Evolutionary conservation across 2,888 invertebrate genomes (phyloP).

Genomic region (Chalcosyrphus nemorum): DNA sequence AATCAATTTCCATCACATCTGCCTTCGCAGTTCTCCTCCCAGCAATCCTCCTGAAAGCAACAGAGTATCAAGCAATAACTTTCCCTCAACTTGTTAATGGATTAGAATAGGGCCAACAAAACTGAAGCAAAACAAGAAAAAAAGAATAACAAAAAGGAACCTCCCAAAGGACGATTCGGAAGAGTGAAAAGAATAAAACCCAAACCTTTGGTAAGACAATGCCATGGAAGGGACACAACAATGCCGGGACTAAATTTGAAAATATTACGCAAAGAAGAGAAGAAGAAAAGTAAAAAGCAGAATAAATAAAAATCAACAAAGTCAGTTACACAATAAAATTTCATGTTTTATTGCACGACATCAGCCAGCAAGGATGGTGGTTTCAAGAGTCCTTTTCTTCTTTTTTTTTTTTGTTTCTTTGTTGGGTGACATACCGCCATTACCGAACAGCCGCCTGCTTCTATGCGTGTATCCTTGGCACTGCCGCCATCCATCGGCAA

Average conservation of each 20-base stretch:
- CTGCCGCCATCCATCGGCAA: conserved; percentile 18
- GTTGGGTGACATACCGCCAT: neutral
- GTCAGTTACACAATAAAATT: conserved; percentile 57
- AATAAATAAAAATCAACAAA: conserved; percentile 44
- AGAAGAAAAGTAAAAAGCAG: conserved; percentile 5
- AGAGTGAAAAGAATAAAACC: neutral
- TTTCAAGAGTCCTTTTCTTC: neutral
- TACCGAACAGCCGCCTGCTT: neutral
- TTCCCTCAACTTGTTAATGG: conserved; percentile 54
- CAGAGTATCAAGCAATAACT: conserved; percentile 48
- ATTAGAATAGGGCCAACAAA: conserved; percentile 38
- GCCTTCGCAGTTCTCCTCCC: neutral
- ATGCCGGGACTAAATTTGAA: conserved; percentile 37
- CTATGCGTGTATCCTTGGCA: neutral
- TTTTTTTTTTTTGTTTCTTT: neutral
- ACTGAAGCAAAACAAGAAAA: neutral
- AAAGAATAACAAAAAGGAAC: conserved; percentile 1
- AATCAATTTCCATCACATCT: conserved; percentile 27
- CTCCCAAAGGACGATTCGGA: conserved; percentile 27
- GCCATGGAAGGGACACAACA: conserved; percentile 2
- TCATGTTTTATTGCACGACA: conserved; percentile 38
- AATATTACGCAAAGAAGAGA: conserved; percentile 19
- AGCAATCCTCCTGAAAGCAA: conserved; percentile 18
- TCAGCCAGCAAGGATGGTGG: conserved; percentile 9
- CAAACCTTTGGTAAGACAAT: conserved; percentile 7